Evolutionary conservation across 2,797 vertebrate genomes (phyloP).

Genomic region (Protonibea diacanthus): DNA sequence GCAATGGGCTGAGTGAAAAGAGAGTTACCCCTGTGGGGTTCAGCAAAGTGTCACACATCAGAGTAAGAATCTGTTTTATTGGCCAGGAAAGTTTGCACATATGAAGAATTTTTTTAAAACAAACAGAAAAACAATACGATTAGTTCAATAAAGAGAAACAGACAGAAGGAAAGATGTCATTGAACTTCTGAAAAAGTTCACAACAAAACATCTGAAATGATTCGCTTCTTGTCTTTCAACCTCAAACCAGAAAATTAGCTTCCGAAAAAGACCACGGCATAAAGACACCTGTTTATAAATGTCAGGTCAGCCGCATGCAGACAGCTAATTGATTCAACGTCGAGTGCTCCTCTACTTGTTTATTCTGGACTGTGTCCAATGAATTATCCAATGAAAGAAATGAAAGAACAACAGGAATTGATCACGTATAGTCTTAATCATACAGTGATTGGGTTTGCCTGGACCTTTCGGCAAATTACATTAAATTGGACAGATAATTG

Average conservation of each 20-base stretch:
- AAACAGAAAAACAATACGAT: background rate
- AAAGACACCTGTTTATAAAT: constrained; percentile 23
- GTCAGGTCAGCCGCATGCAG: constrained; percentile 22
- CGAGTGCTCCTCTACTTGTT: constrained; percentile 1
- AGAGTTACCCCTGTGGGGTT: constrained; percentile 2
- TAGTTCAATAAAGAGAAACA: background rate
- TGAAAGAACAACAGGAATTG: background rate
- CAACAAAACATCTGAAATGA: background rate
- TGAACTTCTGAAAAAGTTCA: background rate
- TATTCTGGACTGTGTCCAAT: background rate
- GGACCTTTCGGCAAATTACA: background rate
- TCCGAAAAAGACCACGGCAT: constrained; percentile 8
- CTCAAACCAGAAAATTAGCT: background rate
- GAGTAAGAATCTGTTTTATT: background rate
- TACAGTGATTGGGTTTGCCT: background rate
- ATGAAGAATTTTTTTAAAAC: background rate
- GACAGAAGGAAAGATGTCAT: background rate
- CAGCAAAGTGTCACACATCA: constrained; percentile 8
- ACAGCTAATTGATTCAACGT: constrained; percentile 13
- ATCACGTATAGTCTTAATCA: background rate
- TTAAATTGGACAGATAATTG: background rate
- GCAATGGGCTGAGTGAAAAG: constrained; percentile 9
- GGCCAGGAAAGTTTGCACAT: background rate
- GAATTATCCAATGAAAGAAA: background rate
- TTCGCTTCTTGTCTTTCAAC: constrained; percentile 9